Conservation (phyloP, 2,888 invertebrate genomes). For the Cecidostiba fungosa region DNA sequence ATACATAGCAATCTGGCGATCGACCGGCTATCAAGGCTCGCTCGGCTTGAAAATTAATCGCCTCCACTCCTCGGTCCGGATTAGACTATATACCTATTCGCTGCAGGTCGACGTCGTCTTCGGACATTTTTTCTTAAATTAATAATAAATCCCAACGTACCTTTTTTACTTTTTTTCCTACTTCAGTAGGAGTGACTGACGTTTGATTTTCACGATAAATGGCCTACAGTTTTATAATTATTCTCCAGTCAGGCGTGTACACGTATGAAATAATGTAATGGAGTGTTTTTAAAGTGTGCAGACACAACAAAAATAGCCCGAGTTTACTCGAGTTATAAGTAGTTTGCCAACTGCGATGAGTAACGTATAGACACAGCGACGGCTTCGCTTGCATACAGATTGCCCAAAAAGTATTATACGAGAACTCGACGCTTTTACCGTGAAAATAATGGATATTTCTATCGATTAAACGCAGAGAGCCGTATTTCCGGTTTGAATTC, state of each 20-base stretch:
- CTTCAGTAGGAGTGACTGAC: not conserved
- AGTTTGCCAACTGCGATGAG: slow-evolving; percentile 3
- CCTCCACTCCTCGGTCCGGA: slow-evolving; percentile 4
- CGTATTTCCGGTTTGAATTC: not conserved
- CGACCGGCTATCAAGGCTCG: slow-evolving; percentile 33
- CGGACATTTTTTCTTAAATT: slow-evolving; percentile 40
- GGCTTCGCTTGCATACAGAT: not conserved
- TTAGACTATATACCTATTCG: slow-evolving; percentile 35
- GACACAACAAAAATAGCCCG: not conserved
- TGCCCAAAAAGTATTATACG: not conserved
- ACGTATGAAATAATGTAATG: not conserved
- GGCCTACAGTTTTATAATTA: not conserved
- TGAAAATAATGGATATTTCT: not conserved
- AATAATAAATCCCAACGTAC: no score
- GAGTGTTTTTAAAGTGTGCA: not conserved
- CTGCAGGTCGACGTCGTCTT: slow-evolving; percentile 32
- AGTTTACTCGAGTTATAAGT: slow-evolving; percentile 8
- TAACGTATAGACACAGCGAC: not conserved
- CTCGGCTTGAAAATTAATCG: slow-evolving; percentile 55
- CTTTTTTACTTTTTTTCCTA: no score
- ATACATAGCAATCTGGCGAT: slow-evolving; percentile 39
- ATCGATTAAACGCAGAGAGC: not conserved
- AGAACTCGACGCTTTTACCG: not conserved
- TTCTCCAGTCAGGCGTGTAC: not conserved
- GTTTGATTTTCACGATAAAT: not conserved